Conservation (phyloP, 2,113 vertebrate species). For the Glareola pratincola region DNA sequence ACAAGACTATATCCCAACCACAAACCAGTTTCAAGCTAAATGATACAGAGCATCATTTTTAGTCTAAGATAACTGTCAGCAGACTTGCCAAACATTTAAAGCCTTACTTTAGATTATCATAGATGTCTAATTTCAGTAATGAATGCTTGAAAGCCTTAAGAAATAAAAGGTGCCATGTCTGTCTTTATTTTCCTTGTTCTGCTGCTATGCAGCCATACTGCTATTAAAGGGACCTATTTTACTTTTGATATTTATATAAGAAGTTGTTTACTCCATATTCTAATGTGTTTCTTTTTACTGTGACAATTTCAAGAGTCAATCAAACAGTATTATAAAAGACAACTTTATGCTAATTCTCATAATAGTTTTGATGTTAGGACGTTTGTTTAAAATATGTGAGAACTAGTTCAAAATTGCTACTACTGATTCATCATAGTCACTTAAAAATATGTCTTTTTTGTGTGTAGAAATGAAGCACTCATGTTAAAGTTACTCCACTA, state of each 20-base stretch:
- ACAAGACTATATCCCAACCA: not conserved
- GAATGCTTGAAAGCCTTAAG: not conserved
- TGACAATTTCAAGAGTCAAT: not conserved
- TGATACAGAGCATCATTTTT: not conserved
- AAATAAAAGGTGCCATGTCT: not conserved
- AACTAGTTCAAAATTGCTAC: not conserved
- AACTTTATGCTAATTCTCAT: not conserved
- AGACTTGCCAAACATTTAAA: not conserved
- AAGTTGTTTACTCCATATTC: not conserved
- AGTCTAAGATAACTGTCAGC: not conserved
- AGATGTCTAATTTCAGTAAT: not conserved
- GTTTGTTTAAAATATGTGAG: not conserved
- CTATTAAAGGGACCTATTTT: not conserved
- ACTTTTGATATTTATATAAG: not conserved
- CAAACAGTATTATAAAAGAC: not conserved
- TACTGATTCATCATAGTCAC: not conserved
- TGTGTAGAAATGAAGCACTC: not conserved
- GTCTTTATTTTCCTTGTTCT: not conserved
- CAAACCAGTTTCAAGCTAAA: not conserved
- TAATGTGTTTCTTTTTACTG: not conserved
- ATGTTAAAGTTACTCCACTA: not conserved
- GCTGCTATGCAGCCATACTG: slow-evolving; percentile 33
- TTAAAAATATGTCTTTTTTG: not conserved
- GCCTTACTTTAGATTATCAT: not conserved
- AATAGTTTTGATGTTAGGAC: not conserved